These are phyloP conservation scores for Drosophila atripex DNA, from an alignment of 2,888 invertebrate species.

Conservation along the genomic window DNA sequence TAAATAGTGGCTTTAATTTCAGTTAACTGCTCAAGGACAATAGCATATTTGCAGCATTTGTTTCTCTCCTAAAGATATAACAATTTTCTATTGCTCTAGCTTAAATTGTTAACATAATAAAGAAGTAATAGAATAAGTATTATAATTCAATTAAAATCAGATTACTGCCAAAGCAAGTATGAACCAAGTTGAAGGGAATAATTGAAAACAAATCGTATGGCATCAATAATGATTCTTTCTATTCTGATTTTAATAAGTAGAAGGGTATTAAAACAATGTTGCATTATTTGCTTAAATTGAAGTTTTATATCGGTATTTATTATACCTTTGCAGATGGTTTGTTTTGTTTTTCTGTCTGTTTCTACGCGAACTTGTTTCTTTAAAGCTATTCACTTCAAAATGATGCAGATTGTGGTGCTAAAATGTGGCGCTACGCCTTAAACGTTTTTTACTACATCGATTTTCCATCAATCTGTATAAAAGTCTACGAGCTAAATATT, in stretches of 20 bases:
- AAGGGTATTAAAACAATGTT: background rate
- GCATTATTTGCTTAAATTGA: background rate
- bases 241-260: background rate
- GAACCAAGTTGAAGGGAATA: background rate
- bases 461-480: no score
- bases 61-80: background rate
- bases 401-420: no score
- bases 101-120: background rate
- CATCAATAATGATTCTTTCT: background rate
- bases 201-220: background rate
- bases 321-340: no score
- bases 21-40: conserved; percentile 10
- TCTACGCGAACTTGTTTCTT: no score
- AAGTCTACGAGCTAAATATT: no score
- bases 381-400: no score
- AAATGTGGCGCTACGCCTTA: no score
- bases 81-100: background rate
- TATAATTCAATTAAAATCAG: background rate
- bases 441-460: no score
- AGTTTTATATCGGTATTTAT: no score
- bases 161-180: background rate
- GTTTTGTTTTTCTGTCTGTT: no score
- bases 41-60: conserved; percentile 26
- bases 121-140: background rate
- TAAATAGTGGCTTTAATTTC: conserved; percentile 47